Evolutionary conservation across 2,113 vertebrate genomes (phyloP), one percentile per base, ranked within the genome.

Genomic region (Pardalotus punctatus): DNA sequence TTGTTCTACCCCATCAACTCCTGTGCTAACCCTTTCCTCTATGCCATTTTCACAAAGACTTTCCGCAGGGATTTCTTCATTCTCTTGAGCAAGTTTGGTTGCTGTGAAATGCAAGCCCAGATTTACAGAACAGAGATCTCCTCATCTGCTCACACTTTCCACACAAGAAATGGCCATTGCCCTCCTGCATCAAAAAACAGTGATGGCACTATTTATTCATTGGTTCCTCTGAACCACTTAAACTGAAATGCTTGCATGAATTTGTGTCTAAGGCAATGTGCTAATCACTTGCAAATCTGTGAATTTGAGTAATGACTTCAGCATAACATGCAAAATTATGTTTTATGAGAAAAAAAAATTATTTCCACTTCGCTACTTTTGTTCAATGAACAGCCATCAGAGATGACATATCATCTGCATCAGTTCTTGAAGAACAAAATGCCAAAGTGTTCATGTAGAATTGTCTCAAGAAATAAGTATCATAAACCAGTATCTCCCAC

Each of bases 1-100:
- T 94, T 99, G 60, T 99, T 99, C 90, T 99, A 99, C 87, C 99
- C 99, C 31, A 99, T 99, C 94, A 99, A 99, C 96, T 99, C 99
- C 12, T 99, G 99, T 51, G 98, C 98, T 31, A 99, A 99, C 92
- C 99, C 99, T 13, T 99, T 99, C 94, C 98, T 99, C 38, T 99
- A 99, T 1, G 99, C 99, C 84, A 99, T 99, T 97, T 99, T 99
- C 96, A 99, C 99, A 2, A 99, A 98, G 95, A 99, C 98, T n/a
- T 99, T 99, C 95, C 98, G 99, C 62, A 98, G 98, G 85, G 99
- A 99, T 96, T 99, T 99, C 93, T 99, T 99, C 88, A 97, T 99
- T 94, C 97, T 99, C 31, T 81, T 99, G 35, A 99, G 99, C 91
- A 99, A 98, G 66, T 99, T 99, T 28, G 99, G 99, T 51, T 98